These are phyloP conservation scores for Ivindomyrus marchei DNA, from an alignment of 2,113 vertebrate species.

Conservation along the genomic window DNA sequence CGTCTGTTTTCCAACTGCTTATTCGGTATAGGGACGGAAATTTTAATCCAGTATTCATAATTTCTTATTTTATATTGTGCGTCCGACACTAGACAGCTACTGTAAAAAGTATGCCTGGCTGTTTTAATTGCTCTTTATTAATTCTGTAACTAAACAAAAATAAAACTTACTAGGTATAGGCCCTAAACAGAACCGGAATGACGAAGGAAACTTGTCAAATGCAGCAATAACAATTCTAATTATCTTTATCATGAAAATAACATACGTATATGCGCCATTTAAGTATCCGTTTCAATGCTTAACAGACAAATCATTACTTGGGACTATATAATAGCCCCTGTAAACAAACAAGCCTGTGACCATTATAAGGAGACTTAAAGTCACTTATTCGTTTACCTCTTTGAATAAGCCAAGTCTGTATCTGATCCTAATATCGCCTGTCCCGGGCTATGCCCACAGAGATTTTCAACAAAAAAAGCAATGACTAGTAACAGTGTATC, in stretches of 20 bases:
- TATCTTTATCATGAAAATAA: neutral
- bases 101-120: neutral
- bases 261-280: neutral
- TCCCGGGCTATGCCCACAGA: neutral
- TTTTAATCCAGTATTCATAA: neutral
- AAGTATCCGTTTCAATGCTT: neutral
- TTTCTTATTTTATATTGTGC: neutral
- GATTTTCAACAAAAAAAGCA: neutral
- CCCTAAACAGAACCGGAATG: neutral
- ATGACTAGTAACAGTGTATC: neutral
- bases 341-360: neutral
- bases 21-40: neutral
- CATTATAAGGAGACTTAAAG: neutral
- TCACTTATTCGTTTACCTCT: constrained; percentile 9
- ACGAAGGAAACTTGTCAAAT: neutral
- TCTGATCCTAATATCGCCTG: neutral
- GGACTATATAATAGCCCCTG: neutral
- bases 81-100: neutral
- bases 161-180: neutral
- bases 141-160: neutral
- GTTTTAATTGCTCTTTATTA: neutral
- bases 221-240: neutral
- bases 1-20: neutral
- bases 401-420: constrained; percentile 21
- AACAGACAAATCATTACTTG: neutral